A percentile compares a stretch with the other conserved stretches of the same genome.
These are phyloP conservation scores for Tachyglossus aculeatus DNA, from an alignment of 2,797 vertebrate species.

Conservation along the genomic window DNA sequence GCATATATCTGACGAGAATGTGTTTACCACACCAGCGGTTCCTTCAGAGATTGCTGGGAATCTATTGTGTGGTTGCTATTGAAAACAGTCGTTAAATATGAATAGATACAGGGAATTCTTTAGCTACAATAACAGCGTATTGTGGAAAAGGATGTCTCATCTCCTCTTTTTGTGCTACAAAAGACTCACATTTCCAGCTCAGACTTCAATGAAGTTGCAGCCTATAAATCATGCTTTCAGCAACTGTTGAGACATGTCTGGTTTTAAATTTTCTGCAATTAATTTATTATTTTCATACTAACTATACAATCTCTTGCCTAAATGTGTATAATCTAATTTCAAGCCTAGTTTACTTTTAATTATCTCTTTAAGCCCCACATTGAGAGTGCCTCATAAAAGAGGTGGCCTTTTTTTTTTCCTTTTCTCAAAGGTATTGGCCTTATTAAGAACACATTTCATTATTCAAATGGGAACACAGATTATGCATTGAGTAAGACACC, in stretches of 20 bases:
- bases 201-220: slow-evolving; percentile 47
- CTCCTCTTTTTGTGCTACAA: slow-evolving; percentile 65
- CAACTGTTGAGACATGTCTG: slow-evolving; percentile 40
- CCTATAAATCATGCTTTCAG: slow-evolving; percentile 32
- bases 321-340: slow-evolving; percentile 57
- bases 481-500: background rate
- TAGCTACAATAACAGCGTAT: slow-evolving; percentile 41
- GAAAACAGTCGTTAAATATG: slow-evolving; percentile 48
- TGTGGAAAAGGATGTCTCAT: slow-evolving; percentile 60
- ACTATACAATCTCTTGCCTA: slow-evolving; percentile 20
- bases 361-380: background rate
- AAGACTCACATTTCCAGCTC: slow-evolving; percentile 52
- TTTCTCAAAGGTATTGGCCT: slow-evolving; percentile 1
- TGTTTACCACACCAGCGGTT: slow-evolving; percentile 47
- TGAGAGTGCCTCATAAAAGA: slow-evolving; percentile 14
- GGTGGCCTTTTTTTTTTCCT: background rate
- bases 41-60: slow-evolving; percentile 56
- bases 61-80: slow-evolving; percentile 46
- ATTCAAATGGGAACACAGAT: background rate
- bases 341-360: slow-evolving; percentile 49
- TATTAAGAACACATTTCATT: background rate
- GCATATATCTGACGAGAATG: background rate
- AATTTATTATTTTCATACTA: slow-evolving; percentile 26
- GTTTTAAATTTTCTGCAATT: slow-evolving; percentile 30
- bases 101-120: slow-evolving; percentile 51